phyloP scores from a whole-genome alignment of 2,113 vertebrate species.

The Syrmaticus mikado region DNA sequence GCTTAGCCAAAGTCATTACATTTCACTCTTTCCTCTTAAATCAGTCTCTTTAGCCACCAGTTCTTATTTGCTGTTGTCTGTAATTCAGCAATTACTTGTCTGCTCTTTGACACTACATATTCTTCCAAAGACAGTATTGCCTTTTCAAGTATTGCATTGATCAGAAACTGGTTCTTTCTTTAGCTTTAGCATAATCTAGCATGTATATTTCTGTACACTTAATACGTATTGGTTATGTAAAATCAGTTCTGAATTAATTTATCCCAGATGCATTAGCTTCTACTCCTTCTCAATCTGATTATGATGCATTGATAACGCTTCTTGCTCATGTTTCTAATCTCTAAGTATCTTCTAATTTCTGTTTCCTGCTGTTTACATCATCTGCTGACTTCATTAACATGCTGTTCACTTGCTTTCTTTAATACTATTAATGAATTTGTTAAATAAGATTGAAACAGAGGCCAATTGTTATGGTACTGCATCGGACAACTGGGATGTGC shows the following conservation, averaged over 20 bases:
- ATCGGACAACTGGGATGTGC: background rate
- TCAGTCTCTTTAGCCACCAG: background rate
- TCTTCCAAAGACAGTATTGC: background rate
- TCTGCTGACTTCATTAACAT: conserved; percentile 65
- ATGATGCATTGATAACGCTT: conserved; percentile 24
- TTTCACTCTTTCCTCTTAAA: conserved; percentile 7
- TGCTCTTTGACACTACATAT: background rate
- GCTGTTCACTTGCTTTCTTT: conserved; percentile 58
- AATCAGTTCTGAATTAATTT: conserved; percentile 2
- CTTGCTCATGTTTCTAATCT: conserved; percentile 34
- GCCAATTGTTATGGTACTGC: background rate
- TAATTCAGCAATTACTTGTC: background rate
- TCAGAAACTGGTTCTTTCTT: background rate
- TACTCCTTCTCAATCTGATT: conserved; percentile 12
- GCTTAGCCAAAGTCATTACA: background rate
- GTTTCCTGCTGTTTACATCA: conserved; percentile 66
- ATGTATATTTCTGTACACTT: background rate
- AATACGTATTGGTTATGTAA: background rate
- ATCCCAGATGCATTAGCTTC: background rate
- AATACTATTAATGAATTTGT: conserved; percentile 59
- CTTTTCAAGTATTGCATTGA: background rate
- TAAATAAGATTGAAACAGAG: conserved; percentile 58
- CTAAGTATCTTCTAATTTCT: conserved; percentile 40
- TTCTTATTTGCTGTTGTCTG: background rate
- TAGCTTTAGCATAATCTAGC: background rate